Base-by-base conservation (phyloP, 1,140 invertebrate species). In the Neodiprion virginianus region DNA sequence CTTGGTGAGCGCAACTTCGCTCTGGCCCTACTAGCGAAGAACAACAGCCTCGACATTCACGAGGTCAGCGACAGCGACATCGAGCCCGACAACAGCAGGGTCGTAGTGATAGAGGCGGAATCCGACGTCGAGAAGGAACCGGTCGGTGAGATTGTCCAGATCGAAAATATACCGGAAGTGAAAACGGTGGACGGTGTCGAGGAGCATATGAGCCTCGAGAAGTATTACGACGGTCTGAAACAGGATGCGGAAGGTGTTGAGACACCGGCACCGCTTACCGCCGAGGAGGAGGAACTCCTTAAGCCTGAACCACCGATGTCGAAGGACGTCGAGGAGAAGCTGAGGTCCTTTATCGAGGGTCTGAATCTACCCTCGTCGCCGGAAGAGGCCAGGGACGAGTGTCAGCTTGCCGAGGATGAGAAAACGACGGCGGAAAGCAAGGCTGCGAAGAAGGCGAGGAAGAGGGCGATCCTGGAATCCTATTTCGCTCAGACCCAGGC, bases 301-400 rank as follows among this genome's bases (percentile, higher is more conserved):
- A 81, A 70, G 49, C 74, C 77, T 73, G 77, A 78, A 72, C 79
- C 76, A 74, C 23, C 77, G 61, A 88, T 91, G 74, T 86, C 87
- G 0, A 82, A 82, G 2, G 88, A 91, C 67, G 87, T 88, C 5
- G 89, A 91, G 72, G 82, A 83, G 14, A 87, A 87, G 48, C 76
- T 91, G 23, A 76, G 89, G 70, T 87, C 86, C 76, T 93, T 93
- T 80, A 88, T 93, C 61, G 87, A 92, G 77, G 89, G 88, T 3
- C 84, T 93, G 71, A 89, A 92, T 79, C 83, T 93, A 72, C 86
- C 88, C 9, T 83, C 82, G 17, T 81, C 88, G 17, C 80, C 83
- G 5, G 83, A 82, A 72, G 82, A 84, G 48, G 78, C 77, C 1
- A 78, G 76, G 12, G 75, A 78, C 65, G 65, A 75, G 7, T 72